These are phyloP conservation scores for Malurus elegans DNA, from an alignment of 2,113 vertebrate genomes.

Conservation along the genomic window DNA sequence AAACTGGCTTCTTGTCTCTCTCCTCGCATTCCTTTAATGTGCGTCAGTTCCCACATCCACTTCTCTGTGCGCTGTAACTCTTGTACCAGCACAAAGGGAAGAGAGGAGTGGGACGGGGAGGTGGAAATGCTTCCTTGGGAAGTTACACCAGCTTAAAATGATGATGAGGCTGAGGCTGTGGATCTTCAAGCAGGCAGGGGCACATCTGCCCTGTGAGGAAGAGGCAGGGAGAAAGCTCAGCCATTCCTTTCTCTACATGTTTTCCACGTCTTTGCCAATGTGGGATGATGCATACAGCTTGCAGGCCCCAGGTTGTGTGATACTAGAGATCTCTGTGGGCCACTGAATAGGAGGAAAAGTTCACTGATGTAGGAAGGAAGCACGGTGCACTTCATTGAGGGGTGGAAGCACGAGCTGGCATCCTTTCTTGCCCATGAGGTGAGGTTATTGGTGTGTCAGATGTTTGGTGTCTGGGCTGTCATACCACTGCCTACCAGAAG, in stretches of 20 bases:
- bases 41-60: background rate
- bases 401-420: background rate
- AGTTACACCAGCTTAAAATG: background rate
- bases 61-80: background rate
- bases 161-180: background rate
- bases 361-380: background rate
- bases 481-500: background rate
- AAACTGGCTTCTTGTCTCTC: background rate
- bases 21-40: background rate
- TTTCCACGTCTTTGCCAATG: background rate
- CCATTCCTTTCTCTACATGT: background rate
- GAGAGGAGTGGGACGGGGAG: background rate
- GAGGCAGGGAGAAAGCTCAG: background rate
- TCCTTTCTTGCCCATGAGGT: background rate
- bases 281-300: background rate
- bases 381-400: background rate
- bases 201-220: background rate
- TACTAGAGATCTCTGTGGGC: background rate
- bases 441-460: background rate
- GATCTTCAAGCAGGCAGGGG: background rate
- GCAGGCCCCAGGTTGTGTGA: rapidly evolving
- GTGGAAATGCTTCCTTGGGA: background rate
- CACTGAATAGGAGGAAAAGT: constrained; percentile 26
- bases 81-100: background rate
- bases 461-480: background rate